These are phyloP conservation scores for Agrilus planipennis DNA, from an alignment of 1,140 invertebrate genomes.

Conservation along the genomic window DNA sequence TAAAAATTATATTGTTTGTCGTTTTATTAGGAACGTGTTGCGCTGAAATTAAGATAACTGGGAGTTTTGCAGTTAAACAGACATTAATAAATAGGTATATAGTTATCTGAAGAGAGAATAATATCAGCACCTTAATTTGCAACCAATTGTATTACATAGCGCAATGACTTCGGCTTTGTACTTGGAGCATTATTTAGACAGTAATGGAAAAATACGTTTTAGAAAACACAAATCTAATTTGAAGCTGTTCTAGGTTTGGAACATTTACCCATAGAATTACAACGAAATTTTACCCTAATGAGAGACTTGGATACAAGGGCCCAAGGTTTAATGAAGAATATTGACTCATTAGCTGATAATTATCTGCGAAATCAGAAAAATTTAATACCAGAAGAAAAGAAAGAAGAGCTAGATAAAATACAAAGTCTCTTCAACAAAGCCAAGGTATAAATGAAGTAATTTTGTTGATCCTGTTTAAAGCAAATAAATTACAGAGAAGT, in stretches of 20 bases:
- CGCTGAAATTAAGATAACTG: too few relatives aligned
- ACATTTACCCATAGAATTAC: constrained; percentile 83
- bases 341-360: constrained; percentile 77
- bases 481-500: constrained; percentile 1
- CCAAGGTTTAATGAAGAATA: constrained; percentile 78
- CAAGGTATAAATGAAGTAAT: constrained; percentile 36
- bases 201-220: constrained; percentile 43
- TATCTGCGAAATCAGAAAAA: constrained; percentile 49
- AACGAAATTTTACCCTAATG: constrained; percentile 93
- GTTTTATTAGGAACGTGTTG: too few relatives aligned
- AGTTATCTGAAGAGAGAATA: too few relatives aligned
- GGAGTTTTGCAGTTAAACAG: too few relatives aligned
- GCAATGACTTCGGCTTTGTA: constrained; percentile 90
- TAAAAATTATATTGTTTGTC: too few relatives aligned
- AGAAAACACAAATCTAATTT: constrained; percentile 10
- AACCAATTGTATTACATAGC: too few relatives aligned
- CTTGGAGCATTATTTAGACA: constrained; percentile 90
- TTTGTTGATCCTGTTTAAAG: background rate
- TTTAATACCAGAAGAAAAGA: constrained; percentile 59
- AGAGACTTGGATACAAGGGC: constrained; percentile 84
- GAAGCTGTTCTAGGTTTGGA: constrained; percentile 79
- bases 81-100: too few relatives aligned
- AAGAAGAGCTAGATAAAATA: constrained; percentile 73
- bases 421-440: constrained; percentile 79
- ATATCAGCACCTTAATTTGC: too few relatives aligned